phyloP scores from a whole-genome alignment of 2,888 invertebrate genomes.

The Dione vanillae region DNA sequence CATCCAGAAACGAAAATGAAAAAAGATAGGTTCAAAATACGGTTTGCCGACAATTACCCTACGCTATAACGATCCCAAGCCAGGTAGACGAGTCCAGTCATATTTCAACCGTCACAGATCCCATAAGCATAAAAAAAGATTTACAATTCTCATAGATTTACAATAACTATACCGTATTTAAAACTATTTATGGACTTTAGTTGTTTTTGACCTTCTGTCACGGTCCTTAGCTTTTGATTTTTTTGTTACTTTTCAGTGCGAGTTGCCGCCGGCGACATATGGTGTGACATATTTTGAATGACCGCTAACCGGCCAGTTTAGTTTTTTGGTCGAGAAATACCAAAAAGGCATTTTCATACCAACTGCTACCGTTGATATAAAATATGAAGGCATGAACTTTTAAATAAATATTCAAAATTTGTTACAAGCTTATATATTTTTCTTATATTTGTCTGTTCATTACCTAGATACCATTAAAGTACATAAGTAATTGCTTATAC shows the following conservation, averaged over 20 bases:
- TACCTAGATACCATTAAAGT: too few relatives aligned
- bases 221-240: constrained; percentile 74
- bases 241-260: constrained; percentile 68
- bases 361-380: constrained; percentile 59
- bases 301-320: constrained; percentile 64
- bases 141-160: constrained; percentile 54
- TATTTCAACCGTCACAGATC: constrained; percentile 81
- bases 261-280: constrained; percentile 66
- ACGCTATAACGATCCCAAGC: constrained; percentile 78
- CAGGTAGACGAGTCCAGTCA: constrained; percentile 80
- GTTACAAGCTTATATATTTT: too few relatives aligned
- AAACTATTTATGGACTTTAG: constrained; percentile 68
- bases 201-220: constrained; percentile 73
- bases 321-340: constrained; percentile 54
- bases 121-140: constrained; percentile 72
- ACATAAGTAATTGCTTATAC: too few relatives aligned
- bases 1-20: constrained; percentile 65
- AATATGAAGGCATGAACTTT: background rate
- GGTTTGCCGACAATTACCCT: constrained; percentile 79
- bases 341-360: constrained; percentile 51
- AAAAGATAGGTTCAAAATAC: constrained; percentile 67
- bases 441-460: too few relatives aligned
- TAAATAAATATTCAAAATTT: background rate
- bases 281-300: constrained; percentile 73
- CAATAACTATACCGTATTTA: constrained; percentile 75